Base-by-base conservation (phyloP, 2,113 vertebrate genomes). In the Oryzias javanicus region DNA sequence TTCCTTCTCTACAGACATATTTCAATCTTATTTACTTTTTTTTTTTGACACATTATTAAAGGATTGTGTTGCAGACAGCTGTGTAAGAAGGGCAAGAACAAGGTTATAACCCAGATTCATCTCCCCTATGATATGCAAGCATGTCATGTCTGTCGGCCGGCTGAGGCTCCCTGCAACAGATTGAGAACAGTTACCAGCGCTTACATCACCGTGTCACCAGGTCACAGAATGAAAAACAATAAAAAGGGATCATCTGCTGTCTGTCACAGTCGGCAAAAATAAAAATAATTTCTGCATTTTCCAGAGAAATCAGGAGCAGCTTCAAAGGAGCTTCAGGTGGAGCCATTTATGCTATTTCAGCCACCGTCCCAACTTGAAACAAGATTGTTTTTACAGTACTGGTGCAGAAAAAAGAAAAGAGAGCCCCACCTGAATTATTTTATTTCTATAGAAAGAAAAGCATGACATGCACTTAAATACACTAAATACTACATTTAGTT, bases 21-120 rank as follows among this genome's bases (percentile, higher is more conserved):
- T 71, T 80, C 45, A 62, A 58, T 80, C 78, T 67, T 16, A 45
- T 74, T 61, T 41, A 8, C 20, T 27, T 27, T 27, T 27, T 25
- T 53, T 42, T 48, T 68, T 44, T 63, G 52, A 46, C 44, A 48
- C 46, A 63, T 63, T 68, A 56, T 67, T 62, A 78, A 74, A 70
- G 44, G 49, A 49, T 57, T 49, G 20, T 55, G 56, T 69, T 47
- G 14, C 42, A 8, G 10, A 59, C 35, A 57, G 54, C 65, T 64
- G 58, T 17, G 18, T 52, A 63, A 59, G 49, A 64, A 70, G 50
- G 13, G n/a, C 76, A 51, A 64, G 68, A 71, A 72, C 65, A 82
- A 68, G 70, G 61, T 67, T 60, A 65, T 56, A 78, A 64, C 75
- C 75, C 70, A 73, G 60, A 78, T 77, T 68, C 14, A 64, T 45